Evolutionary conservation across 2,888 invertebrate species (phyloP).

Genomic region (Dermolepida albohirtum): DNA sequence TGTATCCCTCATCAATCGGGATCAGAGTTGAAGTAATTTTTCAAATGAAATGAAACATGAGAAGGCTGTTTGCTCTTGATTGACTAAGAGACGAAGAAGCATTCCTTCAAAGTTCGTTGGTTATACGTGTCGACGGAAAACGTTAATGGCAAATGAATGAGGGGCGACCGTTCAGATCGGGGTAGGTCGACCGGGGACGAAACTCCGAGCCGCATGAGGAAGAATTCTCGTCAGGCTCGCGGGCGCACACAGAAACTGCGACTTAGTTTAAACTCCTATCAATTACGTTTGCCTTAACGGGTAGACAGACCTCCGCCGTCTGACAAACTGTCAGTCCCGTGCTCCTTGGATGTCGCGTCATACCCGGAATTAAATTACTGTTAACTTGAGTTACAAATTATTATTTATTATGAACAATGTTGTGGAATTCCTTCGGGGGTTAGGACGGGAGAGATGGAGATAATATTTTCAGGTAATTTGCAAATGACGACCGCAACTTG

Average conservation of each 20-base stretch:
- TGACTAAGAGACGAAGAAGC: too few relatives aligned
- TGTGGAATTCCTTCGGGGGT: background rate
- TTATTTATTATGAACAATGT: slow-evolving; percentile 11
- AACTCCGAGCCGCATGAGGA: background rate
- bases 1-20: too few relatives aligned
- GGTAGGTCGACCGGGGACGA: too few relatives aligned
- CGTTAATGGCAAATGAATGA: too few relatives aligned
- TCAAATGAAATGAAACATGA: too few relatives aligned
- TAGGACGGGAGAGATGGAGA: background rate
- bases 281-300: slow-evolving; percentile 15
- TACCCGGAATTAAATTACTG: slow-evolving; percentile 4
- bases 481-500: slow-evolving; percentile 2
- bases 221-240: slow-evolving; percentile 12
- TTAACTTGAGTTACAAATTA: slow-evolving; percentile 11
- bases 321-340: slow-evolving; percentile 13
- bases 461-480: slow-evolving; percentile 1
- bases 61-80: too few relatives aligned
- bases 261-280: slow-evolving; percentile 19
- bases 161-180: too few relatives aligned
- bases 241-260: background rate
- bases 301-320: background rate
- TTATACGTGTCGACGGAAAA: too few relatives aligned
- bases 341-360: slow-evolving; percentile 8
- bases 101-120: too few relatives aligned
- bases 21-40: too few relatives aligned